Conservation (phyloP, 2,888 invertebrate species). For the Prosopocoilus inquinatus region DNA sequence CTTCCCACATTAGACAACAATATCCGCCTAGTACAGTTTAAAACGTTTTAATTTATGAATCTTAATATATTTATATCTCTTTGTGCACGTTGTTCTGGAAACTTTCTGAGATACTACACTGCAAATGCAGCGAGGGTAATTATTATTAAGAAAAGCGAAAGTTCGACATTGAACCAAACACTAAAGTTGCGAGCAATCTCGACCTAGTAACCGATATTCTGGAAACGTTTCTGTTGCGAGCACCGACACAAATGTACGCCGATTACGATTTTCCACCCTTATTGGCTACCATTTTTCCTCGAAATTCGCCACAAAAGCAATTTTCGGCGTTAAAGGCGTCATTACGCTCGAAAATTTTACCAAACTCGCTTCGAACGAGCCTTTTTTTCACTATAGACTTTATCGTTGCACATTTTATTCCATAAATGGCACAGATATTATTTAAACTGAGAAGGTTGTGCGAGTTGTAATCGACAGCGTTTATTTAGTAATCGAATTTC, state of each 20-base stretch:
- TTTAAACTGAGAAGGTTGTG: neutral
- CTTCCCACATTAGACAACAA: too few relatives aligned
- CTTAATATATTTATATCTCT: too few relatives aligned
- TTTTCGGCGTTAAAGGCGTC: neutral
- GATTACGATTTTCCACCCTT: neutral
- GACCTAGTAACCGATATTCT: slow-evolving; percentile 2
- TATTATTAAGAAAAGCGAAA: slow-evolving; percentile 25
- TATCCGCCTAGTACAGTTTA: too few relatives aligned
- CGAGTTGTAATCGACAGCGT: neutral
- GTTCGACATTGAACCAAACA: slow-evolving; percentile 23
- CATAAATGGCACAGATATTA: neutral
- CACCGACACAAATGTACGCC: slow-evolving; percentile 1
- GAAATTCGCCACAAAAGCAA: neutral
- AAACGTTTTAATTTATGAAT: too few relatives aligned
- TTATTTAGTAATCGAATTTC: neutral
- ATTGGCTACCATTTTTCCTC: neutral
- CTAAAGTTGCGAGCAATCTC: neutral
- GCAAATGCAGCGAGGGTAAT: too few relatives aligned
- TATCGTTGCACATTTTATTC: neutral
- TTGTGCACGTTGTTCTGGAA: too few relatives aligned
- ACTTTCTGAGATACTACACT: too few relatives aligned
- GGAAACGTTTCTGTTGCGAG: neutral
- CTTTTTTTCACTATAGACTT: neutral
- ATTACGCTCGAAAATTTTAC: neutral
- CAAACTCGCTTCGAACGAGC: neutral